Evolutionary conservation across 2,888 invertebrate species (phyloP), one percentile per base, ranked within the genome.

Genomic region (Mimumesa dahlbomi): DNA sequence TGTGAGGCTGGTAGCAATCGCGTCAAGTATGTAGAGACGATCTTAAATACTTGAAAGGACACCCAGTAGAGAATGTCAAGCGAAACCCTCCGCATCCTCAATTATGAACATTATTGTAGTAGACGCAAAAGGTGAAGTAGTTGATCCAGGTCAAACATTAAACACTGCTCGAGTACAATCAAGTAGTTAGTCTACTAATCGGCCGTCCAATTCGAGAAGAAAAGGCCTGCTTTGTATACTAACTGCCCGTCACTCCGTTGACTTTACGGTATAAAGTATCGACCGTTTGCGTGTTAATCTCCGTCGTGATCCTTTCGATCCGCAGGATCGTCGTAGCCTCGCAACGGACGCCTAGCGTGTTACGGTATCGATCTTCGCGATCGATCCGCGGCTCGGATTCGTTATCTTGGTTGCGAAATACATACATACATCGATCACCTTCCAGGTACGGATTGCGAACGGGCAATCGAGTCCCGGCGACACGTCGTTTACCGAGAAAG

Each of bases 351-450:
- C 19, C 14, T 49, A 48, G 31, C 40, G 53, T 61, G 62, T 62
- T 42, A 48, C 49, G 48, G 29, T 62, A 79, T 75, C 68, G 78
- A 69, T 50, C 49, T 40, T 11, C 16, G 21, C 29, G 69, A 72
- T 81, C 67, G 78, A 70, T 75, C 40, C 40, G 16, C 56, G 63
- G 45, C 66, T 56, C 46, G 52, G 61, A 58, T 59, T 70, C 70
- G 65, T 79, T 81, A 73, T 70, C 56, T 69, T 45, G 36, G 29
- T 70, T 70, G 70, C 63, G 58, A 79, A 72, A 73, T 46, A 42
- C 50, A 36, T 42, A 45, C 46, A 56, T 59, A 36, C 65, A 73
- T 81, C 77, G 75, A 81, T 81, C 81, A 72, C 71, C 58, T 48
- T 53, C 31, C 43, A 9, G 31, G 49, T 46, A 62, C 31, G 46